Percentiles rank a stretch among this genome's conserved stretches.
Conservation (phyloP, 1,140 invertebrate species). For the Drosophila rhopaloa region DNA sequence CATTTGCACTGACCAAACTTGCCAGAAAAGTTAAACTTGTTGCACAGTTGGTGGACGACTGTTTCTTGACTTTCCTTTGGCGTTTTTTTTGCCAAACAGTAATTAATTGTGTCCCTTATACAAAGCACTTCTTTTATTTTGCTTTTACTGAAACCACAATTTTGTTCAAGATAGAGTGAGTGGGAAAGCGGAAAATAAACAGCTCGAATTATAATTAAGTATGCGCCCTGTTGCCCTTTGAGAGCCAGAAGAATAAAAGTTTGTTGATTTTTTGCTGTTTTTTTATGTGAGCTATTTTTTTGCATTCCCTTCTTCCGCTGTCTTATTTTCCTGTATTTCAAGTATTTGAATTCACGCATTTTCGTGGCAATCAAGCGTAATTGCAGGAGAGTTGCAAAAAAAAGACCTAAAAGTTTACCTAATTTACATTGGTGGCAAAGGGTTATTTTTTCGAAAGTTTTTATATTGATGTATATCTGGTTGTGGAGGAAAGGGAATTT, state of each 20-base stretch:
- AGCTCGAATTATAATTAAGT: conserved; percentile 76
- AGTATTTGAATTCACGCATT: conserved; percentile 73
- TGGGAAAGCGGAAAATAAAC: conserved; percentile 42
- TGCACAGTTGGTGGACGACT: conserved; percentile 44
- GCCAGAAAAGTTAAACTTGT: conserved; percentile 67
- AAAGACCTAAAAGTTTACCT: conserved; percentile 11
- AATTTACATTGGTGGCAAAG: conserved; percentile 8
- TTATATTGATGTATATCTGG: not conserved
- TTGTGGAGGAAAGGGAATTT: not conserved
- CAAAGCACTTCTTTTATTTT: conserved; percentile 24
- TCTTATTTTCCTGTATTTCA: conserved; percentile 35
- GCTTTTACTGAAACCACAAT: conserved; percentile 64
- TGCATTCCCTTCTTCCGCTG: conserved; percentile 8
- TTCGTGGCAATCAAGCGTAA: conserved; percentile 69
- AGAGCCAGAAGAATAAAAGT: conserved; percentile 32
- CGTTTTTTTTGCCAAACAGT: conserved; percentile 26
- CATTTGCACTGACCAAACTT: conserved; percentile 45
- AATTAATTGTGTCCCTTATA: conserved; percentile 78
- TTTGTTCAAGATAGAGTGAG: conserved; percentile 29
- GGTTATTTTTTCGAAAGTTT: not conserved
- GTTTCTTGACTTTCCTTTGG: conserved; percentile 27
- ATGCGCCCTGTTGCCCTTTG: conserved; percentile 72
- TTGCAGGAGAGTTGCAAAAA: conserved; percentile 28
- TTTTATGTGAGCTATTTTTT: conserved; percentile 12
- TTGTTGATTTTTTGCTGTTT: conserved; percentile 34